Evolutionary conservation across 2,888 invertebrate species (phyloP).

Genomic region (Tiphia femorata): DNA sequence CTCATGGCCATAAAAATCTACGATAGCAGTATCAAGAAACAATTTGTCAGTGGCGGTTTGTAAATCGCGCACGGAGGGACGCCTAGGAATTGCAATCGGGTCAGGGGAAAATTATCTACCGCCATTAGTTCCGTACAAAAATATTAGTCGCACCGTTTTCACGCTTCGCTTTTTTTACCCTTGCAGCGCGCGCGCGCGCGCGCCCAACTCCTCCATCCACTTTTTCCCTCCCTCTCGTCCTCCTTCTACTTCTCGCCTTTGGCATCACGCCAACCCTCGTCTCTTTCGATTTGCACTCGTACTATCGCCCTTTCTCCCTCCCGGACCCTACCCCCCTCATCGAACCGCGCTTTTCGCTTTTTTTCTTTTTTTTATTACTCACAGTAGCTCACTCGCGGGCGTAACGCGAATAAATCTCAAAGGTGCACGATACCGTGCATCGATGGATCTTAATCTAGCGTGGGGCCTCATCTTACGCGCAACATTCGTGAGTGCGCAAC

Average conservation of each 20-base stretch:
- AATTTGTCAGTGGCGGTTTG: too few relatives aligned
- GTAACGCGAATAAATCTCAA: slow-evolving; percentile 10
- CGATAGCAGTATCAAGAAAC: not conserved
- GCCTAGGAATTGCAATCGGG: too few relatives aligned
- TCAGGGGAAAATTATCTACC: not conserved
- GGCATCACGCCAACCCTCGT: slow-evolving; percentile 4
- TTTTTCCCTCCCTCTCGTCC: too few relatives aligned
- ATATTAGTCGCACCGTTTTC: slow-evolving; percentile 18
- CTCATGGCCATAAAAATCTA: not conserved
- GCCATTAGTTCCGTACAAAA: slow-evolving; percentile 8
- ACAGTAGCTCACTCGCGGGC: not conserved
- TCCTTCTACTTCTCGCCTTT: not conserved
- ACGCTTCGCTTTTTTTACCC: slow-evolving; percentile 2
- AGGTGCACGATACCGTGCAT: slow-evolving; percentile 1
- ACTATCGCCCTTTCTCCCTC: not conserved
- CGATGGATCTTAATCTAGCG: slow-evolving; percentile 10
- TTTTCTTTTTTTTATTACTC: slow-evolving; percentile 4
- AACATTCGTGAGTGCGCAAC: not conserved
- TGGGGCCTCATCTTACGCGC: not conserved
- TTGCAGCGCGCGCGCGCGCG: too few relatives aligned
- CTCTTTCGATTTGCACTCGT: not conserved
- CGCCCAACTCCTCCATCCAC: too few relatives aligned
- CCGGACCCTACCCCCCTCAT: not conserved
- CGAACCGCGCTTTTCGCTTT: not conserved
- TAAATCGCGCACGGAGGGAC: too few relatives aligned